A percentile compares a stretch with the other conserved stretches of the same genome.
phyloP scores from a whole-genome alignment of 1,140 invertebrate species.

The Homarus americanus region DNA sequence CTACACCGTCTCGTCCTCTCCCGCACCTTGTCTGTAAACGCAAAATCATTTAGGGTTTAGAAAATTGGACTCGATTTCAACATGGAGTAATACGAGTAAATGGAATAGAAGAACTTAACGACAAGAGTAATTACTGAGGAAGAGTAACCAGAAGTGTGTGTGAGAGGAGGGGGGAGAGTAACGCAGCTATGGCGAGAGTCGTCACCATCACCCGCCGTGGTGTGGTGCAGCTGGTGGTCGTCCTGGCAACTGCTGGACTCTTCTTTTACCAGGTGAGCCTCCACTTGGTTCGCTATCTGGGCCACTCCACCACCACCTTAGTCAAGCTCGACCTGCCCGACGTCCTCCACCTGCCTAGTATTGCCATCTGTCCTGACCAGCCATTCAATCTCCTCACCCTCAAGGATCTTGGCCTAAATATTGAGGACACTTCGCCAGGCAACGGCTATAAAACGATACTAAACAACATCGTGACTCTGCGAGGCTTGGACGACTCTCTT shows the following conservation, averaged over 20 bases:
- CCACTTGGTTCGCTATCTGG: constrained; percentile 21
- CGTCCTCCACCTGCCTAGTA: constrained; percentile 15
- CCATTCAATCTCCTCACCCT: constrained; percentile 25
- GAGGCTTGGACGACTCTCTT: not conserved
- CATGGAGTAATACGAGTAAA: no score
- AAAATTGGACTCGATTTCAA: no score
- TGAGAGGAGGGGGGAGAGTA: no score
- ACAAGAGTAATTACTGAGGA: no score
- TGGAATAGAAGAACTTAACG: no score
- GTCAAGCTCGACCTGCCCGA: constrained; percentile 29
- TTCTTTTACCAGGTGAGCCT: constrained; percentile 50
- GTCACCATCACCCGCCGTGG: no score
- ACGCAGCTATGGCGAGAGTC: no score
- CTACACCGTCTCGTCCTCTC: no score
- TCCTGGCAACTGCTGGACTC: constrained; percentile 18
- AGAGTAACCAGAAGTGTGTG: no score
- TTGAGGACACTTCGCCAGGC: not conserved
- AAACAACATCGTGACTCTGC: not conserved
- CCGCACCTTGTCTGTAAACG: no score
- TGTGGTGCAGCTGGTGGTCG: constrained; percentile 1
- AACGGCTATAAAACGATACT: not conserved
- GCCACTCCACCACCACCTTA: constrained; percentile 18
- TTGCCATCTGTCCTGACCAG: constrained; percentile 41
- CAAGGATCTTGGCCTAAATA: constrained; percentile 37
- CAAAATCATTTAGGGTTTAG: no score